Conservation (phyloP, 2,797 vertebrate genomes). For the Manis crassicaudata region DNA sequence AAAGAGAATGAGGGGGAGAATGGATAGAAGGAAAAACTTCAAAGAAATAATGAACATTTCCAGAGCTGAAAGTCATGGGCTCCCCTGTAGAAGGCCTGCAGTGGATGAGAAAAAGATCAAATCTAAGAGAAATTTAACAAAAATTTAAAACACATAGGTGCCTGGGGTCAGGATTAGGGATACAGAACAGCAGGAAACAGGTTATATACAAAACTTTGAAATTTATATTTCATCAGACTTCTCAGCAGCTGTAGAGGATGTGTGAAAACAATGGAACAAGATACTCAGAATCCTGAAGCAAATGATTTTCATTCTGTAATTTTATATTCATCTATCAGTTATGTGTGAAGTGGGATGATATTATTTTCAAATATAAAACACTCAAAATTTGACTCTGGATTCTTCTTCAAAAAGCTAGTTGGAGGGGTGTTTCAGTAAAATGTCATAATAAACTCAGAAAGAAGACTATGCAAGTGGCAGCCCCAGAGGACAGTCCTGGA, state of each 20-base stretch:
- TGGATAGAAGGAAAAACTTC: neutral
- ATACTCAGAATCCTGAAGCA: neutral
- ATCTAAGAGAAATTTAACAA: neutral
- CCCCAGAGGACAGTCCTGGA: neutral
- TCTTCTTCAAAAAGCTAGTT: neutral
- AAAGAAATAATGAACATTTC: neutral
- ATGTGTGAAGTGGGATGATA: neutral
- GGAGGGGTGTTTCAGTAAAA: neutral
- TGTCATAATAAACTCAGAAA: neutral
- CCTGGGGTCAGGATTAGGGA: neutral
- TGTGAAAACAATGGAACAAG: neutral
- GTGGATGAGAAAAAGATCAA: neutral
- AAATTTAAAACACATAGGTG: neutral
- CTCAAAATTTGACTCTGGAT: neutral
- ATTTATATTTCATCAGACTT: neutral
- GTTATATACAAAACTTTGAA: neutral
- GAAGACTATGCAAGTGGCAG: neutral
- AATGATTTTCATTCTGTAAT: neutral
- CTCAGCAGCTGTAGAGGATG: neutral
- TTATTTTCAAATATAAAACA: neutral
- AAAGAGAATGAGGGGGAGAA: neutral
- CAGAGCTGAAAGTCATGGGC: neutral
- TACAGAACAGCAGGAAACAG: neutral
- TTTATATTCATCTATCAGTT: neutral
- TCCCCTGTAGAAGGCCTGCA: neutral